Conservation (phyloP, 2,888 invertebrate species). For the Suillia variegata region DNA sequence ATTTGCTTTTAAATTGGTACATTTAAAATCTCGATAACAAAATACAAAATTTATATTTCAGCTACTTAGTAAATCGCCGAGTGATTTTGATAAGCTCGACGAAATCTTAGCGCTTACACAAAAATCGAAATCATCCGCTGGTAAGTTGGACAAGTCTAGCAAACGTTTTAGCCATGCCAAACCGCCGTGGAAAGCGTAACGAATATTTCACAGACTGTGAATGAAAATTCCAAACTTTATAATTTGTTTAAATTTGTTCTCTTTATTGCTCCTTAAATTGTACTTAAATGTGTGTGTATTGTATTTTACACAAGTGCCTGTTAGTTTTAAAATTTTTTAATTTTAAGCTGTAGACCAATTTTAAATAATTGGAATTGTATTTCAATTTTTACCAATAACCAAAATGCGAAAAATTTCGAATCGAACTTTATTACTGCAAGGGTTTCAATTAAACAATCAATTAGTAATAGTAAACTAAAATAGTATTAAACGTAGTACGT, state of each 20-base stretch:
- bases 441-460: too few relatives aligned
- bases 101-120: constrained; percentile 46
- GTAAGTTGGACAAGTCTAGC: constrained; percentile 32
- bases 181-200: constrained; percentile 55
- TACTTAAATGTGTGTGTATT: too few relatives aligned
- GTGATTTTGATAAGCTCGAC: constrained; percentile 57
- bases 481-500: too few relatives aligned
- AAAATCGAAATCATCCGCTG: constrained; percentile 31
- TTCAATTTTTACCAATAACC: too few relatives aligned
- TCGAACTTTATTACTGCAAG: too few relatives aligned
- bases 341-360: too few relatives aligned
- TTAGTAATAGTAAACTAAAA: too few relatives aligned
- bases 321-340: background rate
- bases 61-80: constrained; percentile 65
- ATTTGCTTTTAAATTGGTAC: constrained; percentile 37
- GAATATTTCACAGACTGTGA: background rate
- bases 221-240: background rate
- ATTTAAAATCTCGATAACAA: background rate
- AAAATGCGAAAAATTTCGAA: too few relatives aligned
- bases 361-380: too few relatives aligned
- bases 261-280: too few relatives aligned
- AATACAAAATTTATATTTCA: constrained; percentile 35
- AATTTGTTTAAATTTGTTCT: too few relatives aligned
- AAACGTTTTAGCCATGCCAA: constrained; percentile 35
- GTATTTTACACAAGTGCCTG: too few relatives aligned